Conservation (phyloP, 1,140 invertebrate genomes). For the Oscheius sp. region DNA sequence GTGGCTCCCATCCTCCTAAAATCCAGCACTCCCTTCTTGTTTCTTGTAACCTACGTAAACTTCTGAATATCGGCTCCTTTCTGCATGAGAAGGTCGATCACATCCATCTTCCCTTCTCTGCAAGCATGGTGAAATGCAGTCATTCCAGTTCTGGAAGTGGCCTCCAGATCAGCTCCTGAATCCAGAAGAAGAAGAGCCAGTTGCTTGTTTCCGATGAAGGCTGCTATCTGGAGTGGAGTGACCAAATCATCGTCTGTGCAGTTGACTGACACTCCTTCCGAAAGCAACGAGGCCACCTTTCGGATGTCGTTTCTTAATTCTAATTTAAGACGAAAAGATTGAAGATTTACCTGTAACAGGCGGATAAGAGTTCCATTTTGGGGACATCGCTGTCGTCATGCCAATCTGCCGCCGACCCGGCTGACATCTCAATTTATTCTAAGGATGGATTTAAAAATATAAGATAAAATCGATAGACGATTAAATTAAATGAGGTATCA, state of each 20-base stretch:
- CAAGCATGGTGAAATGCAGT: conserved; percentile 96
- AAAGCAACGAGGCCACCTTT: background rate
- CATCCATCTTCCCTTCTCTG: conserved; percentile 95
- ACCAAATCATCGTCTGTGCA: conserved; percentile 7
- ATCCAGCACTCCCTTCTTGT: background rate
- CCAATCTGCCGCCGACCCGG: background rate
- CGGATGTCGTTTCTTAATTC: background rate
- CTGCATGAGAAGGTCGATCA: conserved; percentile 87
- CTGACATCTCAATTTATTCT: background rate
- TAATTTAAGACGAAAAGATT: background rate
- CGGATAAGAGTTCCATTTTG: background rate
- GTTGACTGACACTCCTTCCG: background rate
- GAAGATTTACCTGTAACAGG: conserved; percentile 1
- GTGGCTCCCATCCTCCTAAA: conserved; percentile 81
- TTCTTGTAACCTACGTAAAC: conserved; percentile 63
- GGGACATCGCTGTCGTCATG: conserved; percentile 2
- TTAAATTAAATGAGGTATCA: too few relatives aligned
- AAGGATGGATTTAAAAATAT: background rate
- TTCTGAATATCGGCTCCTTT: conserved; percentile 68
- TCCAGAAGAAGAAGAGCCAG: conserved; percentile 74
- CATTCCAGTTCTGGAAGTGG: conserved; percentile 97
- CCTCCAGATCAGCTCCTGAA: conserved; percentile 93
- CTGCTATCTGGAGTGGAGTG: conserved; percentile 3
- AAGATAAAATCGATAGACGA: too few relatives aligned
- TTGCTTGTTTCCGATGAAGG: conserved; percentile 1